Evolutionary conservation across 2,888 invertebrate genomes (phyloP).

Genomic region (Notodonta ziczac): DNA sequence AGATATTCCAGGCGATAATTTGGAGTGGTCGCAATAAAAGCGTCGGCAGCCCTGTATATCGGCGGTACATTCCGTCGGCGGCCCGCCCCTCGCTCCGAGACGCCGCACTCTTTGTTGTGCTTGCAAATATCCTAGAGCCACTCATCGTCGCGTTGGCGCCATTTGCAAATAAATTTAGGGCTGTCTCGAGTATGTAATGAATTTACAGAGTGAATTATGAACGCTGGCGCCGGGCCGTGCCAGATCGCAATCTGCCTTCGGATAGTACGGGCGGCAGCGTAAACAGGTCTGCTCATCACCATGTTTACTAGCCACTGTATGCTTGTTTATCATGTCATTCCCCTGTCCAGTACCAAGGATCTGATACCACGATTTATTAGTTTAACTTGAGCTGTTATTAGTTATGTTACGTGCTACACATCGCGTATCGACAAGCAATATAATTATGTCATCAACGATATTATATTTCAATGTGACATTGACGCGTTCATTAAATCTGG

Average conservation of each 20-base stretch:
- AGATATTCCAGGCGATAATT: conserved; percentile 6
- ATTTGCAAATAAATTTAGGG: conserved; percentile 80
- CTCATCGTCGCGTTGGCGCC: conserved; percentile 77
- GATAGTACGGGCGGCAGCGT: conserved; percentile 48
- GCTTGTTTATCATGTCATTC: conserved; percentile 58
- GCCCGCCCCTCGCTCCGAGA: conserved; percentile 46
- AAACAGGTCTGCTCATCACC: conserved; percentile 69
- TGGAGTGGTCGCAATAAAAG: conserved; percentile 16
- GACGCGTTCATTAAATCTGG: conserved; percentile 35
- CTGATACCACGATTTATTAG: conserved; percentile 53
- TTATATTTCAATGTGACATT: conserved; percentile 37
- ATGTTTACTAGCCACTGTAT: conserved; percentile 53
- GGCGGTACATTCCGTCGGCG: conserved; percentile 39
- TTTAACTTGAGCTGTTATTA: conserved; percentile 28
- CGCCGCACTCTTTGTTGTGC: conserved; percentile 58
- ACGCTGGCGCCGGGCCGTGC: conserved; percentile 68
- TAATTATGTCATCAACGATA: conserved; percentile 36
- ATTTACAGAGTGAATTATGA: conserved; percentile 78
- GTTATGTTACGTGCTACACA: conserved; percentile 15
- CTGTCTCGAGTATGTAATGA: conserved; percentile 78
- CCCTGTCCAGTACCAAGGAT: conserved; percentile 45
- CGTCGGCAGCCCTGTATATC: conserved; percentile 33
- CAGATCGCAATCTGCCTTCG: conserved; percentile 72
- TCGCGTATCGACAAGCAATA: conserved; percentile 23
- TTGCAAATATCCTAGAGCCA: conserved; percentile 71